Base-by-base conservation (phyloP, 2,888 invertebrate species). In the Parochlus steinenii region DNA sequence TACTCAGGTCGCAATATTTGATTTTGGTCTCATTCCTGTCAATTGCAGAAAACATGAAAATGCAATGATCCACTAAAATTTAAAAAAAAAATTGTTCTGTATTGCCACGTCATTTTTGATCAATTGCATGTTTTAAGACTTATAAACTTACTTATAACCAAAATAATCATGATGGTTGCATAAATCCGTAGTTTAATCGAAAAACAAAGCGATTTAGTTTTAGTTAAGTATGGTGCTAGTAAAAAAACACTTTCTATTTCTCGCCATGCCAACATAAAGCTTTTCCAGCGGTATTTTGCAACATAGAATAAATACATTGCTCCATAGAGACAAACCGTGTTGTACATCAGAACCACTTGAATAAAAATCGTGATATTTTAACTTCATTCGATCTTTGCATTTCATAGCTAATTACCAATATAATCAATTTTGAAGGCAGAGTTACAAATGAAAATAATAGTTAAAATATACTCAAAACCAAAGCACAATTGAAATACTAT, bases 311-410 rank as follows among this genome's bases (percentile, higher is more conserved):
- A 36, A 18, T 36, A 30, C 11, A 17, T 3, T 16, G 24, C 30
- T 30, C 29, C 36, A 14, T 30, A 36, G n/a, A 20, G 17, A 14
- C 30, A 36, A 24, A 17, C 16, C 6, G 29, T 17, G 11, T 23
- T 36, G 30, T 23, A 36, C 11, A 36, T 35, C 8, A 30, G 36
- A 17, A 28, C 33, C 28, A 7, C 7, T 27, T 27, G 22, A 22
- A 5, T n/a, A 11, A 12, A 5, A 26, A 26, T 10, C 12, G 20
- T 22, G 6, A 30, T n/a, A n/a, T n/a, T n/a, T n/a, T n/a, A n/a
- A n/a, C n/a, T n/a, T n/a, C n/a, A n/a, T n/a, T n/a, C n/a, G n/a
- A n/a, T n/a, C n/a, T n/a, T n/a, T n/a, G n/a, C n/a, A n/a, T n/a
- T n/a, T n/a, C n/a, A n/a, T n/a, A n/a, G n/a, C n/a, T n/a, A n/a